Evolutionary conservation across 2,113 vertebrate species (phyloP).

Genomic region (Syngnathus typhle): DNA sequence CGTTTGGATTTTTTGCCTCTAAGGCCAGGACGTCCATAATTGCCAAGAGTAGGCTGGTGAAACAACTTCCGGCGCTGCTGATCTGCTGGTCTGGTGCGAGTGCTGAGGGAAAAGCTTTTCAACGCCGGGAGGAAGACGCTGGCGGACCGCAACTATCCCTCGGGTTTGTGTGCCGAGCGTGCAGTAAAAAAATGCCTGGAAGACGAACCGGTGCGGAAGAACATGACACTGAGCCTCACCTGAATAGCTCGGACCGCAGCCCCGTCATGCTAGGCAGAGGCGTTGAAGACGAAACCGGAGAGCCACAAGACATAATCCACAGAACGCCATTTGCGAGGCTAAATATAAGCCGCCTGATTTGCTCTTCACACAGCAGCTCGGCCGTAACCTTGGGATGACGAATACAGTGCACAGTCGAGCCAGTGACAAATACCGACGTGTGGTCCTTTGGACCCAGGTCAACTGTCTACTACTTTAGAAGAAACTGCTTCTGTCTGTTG

Average conservation of each 20-base stretch:
- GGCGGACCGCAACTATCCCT: slow-evolving; percentile 19
- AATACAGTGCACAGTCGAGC: slow-evolving; percentile 28
- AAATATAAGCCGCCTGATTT: slow-evolving; percentile 73
- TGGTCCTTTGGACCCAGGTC: slow-evolving; percentile 38
- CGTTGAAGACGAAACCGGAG: slow-evolving; percentile 73
- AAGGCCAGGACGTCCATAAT: slow-evolving; percentile 72
- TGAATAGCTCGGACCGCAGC: slow-evolving; percentile 43
- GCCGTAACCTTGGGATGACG: slow-evolving; percentile 64
- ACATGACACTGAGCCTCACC: slow-evolving; percentile 48
- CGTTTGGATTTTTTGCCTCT: slow-evolving; percentile 66
- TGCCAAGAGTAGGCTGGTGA: background rate
- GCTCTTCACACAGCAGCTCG: slow-evolving; percentile 42
- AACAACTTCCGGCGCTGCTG: background rate
- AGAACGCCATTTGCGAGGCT: slow-evolving; percentile 66
- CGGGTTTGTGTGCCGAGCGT: background rate
- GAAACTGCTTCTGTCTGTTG: slow-evolving; percentile 36
- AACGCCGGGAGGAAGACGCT: slow-evolving; percentile 20
- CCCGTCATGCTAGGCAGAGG: slow-evolving; percentile 44
- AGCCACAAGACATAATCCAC: slow-evolving; percentile 70
- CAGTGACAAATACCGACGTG: slow-evolving; percentile 49
- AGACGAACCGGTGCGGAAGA: slow-evolving; percentile 19
- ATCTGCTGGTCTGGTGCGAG: slow-evolving; percentile 18
- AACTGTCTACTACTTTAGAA: slow-evolving; percentile 13
- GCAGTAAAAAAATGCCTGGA: background rate
- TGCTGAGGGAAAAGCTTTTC: slow-evolving; percentile 32